Conservation (phyloP, 2,113 vertebrate genomes). For the Microcebus murinus region DNA sequence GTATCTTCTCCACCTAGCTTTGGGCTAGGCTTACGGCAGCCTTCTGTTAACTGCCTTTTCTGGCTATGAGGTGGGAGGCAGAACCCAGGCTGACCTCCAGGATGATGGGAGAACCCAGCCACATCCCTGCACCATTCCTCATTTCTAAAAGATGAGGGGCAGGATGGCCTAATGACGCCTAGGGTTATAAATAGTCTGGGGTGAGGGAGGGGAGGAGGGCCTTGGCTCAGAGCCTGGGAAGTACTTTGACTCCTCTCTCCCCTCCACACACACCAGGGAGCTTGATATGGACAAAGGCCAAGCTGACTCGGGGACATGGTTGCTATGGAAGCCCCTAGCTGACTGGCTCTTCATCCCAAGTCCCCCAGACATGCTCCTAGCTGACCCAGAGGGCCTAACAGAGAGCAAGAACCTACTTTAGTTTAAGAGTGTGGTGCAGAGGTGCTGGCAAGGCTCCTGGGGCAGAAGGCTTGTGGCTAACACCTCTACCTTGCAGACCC, state of each 20-base stretch:
- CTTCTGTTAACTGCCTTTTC: background rate
- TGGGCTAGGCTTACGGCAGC: background rate
- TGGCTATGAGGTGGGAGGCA: background rate
- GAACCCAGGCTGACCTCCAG: background rate
- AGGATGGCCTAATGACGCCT: slow-evolving; percentile 42
- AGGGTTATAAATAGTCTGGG: slow-evolving; percentile 73
- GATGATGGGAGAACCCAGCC: background rate
- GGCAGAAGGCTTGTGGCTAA: background rate
- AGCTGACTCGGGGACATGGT: slow-evolving; percentile 27
- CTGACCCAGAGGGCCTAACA: background rate
- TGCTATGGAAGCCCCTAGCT: slow-evolving; percentile 62
- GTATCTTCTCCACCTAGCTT: background rate
- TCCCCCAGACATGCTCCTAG: background rate
- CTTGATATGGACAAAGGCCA: slow-evolving; percentile 54
- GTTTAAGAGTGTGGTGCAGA: background rate
- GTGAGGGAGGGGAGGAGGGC: slow-evolving; percentile 27
- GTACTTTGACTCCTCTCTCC: slow-evolving; percentile 20
- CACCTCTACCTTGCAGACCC: background rate
- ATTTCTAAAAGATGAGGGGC: slow-evolving; percentile 39
- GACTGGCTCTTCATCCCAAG: slow-evolving; percentile 3
- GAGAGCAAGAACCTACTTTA: slow-evolving; percentile 11
- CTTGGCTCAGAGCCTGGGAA: slow-evolving; percentile 67
- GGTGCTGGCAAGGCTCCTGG: background rate
- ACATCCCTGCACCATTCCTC: slow-evolving; percentile 42
- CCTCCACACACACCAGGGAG: slow-evolving; percentile 23